These are phyloP conservation scores for Mythimna lalbum DNA, from an alignment of 2,888 invertebrate genomes.

Conservation along the genomic window DNA sequence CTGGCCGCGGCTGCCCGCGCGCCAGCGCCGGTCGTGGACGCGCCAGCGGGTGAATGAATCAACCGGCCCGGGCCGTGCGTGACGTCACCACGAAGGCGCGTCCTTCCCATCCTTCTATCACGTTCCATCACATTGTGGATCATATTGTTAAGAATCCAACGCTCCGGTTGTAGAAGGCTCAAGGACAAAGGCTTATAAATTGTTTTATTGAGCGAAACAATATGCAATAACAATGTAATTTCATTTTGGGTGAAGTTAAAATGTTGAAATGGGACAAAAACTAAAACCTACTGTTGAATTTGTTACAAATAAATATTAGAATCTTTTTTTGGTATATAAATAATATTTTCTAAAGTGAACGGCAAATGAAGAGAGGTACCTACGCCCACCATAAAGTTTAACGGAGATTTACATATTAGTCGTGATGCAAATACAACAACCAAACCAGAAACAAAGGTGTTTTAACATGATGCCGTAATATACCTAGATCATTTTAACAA, in stretches of 20 bases:
- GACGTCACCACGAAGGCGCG: slow-evolving; percentile 84
- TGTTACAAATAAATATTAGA: neutral
- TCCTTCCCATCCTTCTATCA: slow-evolving; percentile 70
- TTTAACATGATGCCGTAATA: slow-evolving; percentile 33
- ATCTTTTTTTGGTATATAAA: slow-evolving; percentile 13
- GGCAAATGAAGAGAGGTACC: neutral
- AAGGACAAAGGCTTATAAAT: slow-evolving; percentile 10
- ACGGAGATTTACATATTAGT: slow-evolving; percentile 23
- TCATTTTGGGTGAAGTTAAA: neutral
- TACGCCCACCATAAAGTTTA: slow-evolving; percentile 25
- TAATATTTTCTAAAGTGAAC: slow-evolving; percentile 10
- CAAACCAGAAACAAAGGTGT: slow-evolving; percentile 30
- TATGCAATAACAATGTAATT: neutral
- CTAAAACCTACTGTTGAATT: slow-evolving; percentile 3
- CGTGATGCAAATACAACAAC: slow-evolving; percentile 26
- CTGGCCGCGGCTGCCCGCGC: slow-evolving; percentile 33
- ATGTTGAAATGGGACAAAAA: slow-evolving; percentile 1
- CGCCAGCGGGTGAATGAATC: slow-evolving; percentile 80
- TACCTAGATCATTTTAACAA: slow-evolving; percentile 28
- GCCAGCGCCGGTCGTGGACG: slow-evolving; percentile 64
- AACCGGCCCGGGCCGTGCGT: slow-evolving; percentile 74
- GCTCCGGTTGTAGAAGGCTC: slow-evolving; percentile 25
- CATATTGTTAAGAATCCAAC: slow-evolving; percentile 53
- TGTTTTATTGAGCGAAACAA: slow-evolving; percentile 13
- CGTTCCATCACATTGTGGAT: slow-evolving; percentile 68